Conservation (phyloP, 1,140 invertebrate genomes). For the Heliothis subflexa region DNA sequence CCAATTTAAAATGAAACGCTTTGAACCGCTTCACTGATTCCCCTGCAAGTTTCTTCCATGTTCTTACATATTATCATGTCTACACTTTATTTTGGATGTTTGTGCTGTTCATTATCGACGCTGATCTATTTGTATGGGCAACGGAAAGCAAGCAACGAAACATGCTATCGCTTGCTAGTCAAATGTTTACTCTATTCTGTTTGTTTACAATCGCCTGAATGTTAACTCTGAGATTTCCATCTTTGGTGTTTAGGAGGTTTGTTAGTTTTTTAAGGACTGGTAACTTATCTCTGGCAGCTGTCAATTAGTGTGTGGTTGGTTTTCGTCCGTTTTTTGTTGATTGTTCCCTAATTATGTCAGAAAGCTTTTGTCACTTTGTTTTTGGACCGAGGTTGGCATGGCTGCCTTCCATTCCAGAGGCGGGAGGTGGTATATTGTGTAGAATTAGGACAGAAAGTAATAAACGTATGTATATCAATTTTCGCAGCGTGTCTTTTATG, state of each 20-base stretch:
- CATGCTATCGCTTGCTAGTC: slow-evolving; percentile 45
- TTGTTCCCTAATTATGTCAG: not conserved
- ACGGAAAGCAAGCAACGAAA: slow-evolving; percentile 39
- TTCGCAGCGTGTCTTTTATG: too few species aligned
- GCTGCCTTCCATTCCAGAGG: too few species aligned
- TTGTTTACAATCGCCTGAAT: slow-evolving; percentile 40
- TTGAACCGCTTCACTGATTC: not conserved
- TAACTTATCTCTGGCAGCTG: slow-evolving; percentile 29
- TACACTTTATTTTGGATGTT: slow-evolving; percentile 51
- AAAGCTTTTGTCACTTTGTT: not conserved
- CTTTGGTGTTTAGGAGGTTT: slow-evolving; percentile 11
- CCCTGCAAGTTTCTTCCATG: not conserved
- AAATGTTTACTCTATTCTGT: slow-evolving; percentile 28
- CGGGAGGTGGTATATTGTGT: too few species aligned
- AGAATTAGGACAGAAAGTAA: too few species aligned
- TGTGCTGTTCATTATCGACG: slow-evolving; percentile 42
- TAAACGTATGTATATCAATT: too few species aligned
- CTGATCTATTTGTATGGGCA: slow-evolving; percentile 40
- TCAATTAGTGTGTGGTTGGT: slow-evolving; percentile 26
- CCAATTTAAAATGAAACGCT: slow-evolving; percentile 17
- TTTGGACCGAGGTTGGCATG: too few species aligned
- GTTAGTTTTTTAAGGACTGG: slow-evolving; percentile 17
- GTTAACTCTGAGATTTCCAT: slow-evolving; percentile 33
- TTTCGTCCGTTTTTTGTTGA: not conserved
- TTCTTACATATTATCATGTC: slow-evolving; percentile 44